A percentile compares a stretch with the other conserved stretches of the same genome.
phyloP scores from a whole-genome alignment of 2,888 invertebrate genomes.

The Trachelus iudaicus region DNA sequence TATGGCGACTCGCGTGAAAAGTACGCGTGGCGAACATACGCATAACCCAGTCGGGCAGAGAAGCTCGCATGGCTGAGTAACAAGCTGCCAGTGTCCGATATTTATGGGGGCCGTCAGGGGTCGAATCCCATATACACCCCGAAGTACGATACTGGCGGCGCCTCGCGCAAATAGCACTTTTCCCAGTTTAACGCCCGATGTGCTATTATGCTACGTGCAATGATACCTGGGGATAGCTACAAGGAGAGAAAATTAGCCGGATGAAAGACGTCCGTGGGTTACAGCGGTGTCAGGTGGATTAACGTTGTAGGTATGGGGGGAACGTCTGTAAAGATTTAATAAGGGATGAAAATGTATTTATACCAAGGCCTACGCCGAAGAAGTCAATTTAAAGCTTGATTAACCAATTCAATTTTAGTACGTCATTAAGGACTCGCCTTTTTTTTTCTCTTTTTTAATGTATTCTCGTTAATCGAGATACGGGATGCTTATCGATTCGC shows the following conservation, averaged over 20 bases:
- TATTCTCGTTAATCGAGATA: neutral
- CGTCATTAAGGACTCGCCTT: neutral
- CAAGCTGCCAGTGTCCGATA: constrained; percentile 62
- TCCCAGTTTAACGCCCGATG: constrained; percentile 42
- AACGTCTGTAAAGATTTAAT: neutral
- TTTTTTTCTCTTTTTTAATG: neutral
- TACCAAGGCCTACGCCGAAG: neutral
- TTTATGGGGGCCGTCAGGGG: constrained; percentile 61
- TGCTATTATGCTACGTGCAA: constrained; percentile 15
- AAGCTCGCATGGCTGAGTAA: constrained; percentile 58
- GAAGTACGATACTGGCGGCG: constrained; percentile 15
- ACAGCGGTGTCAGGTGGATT: neutral
- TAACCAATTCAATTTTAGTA: neutral
- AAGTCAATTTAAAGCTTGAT: neutral
- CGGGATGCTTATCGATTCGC: neutral
- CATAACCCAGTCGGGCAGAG: constrained; percentile 4
- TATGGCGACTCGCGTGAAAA: neutral
- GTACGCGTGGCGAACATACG: neutral
- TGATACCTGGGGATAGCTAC: neutral
- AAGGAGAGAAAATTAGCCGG: neutral
- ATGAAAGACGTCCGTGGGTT: neutral
- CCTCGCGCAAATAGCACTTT: constrained; percentile 46
- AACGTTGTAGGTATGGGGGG: neutral
- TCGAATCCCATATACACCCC: constrained; percentile 42
- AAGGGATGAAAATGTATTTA: neutral